Conservation (phyloP, 2,797 vertebrate genomes). For the Enteromius treurensis region DNA sequence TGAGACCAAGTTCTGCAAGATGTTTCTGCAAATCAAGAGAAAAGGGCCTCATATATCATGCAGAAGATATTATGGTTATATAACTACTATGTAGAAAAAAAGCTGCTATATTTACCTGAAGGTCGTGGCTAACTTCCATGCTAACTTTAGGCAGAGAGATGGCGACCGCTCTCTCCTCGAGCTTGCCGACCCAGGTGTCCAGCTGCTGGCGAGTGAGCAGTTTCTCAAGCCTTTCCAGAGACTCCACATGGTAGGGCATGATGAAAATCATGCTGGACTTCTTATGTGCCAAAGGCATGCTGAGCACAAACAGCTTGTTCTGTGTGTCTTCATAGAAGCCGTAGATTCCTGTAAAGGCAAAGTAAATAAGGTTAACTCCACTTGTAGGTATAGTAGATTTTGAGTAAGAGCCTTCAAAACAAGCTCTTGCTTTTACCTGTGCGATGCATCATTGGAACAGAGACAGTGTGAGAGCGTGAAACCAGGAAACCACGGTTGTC, state of each 20-base stretch:
- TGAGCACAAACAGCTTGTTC: constrained; percentile 84
- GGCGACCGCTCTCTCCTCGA: constrained; percentile 88
- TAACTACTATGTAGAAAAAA: not conserved
- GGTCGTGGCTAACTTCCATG: constrained; percentile 81
- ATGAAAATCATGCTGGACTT: constrained; percentile 92
- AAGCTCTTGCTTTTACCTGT: constrained; percentile 78
- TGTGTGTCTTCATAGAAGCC: constrained; percentile 86
- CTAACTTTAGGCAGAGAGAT: constrained; percentile 90
- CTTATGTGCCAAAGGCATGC: constrained; percentile 93
- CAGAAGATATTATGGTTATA: not conserved
- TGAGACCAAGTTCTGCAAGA: constrained; percentile 89
- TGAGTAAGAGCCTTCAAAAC: not conserved
- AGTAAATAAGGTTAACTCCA: not conserved
- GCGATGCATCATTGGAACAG: constrained; percentile 95
- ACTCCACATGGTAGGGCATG: constrained; percentile 93
- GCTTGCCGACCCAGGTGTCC: constrained; percentile 87
- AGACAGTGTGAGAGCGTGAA: constrained; percentile 84
- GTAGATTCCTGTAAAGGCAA: constrained; percentile 83
- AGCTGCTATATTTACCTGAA: constrained; percentile 73
- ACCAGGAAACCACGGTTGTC: constrained; percentile 93
- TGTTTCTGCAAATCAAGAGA: constrained; percentile 82
- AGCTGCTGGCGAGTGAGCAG: constrained; percentile 90
- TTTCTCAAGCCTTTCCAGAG: constrained; percentile 90
- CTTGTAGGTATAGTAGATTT: not conserved
- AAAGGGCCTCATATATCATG: not conserved